These are phyloP conservation scores for Nothocercus nigrocapillus DNA, from an alignment of 2,113 vertebrate species.

Conservation along the genomic window DNA sequence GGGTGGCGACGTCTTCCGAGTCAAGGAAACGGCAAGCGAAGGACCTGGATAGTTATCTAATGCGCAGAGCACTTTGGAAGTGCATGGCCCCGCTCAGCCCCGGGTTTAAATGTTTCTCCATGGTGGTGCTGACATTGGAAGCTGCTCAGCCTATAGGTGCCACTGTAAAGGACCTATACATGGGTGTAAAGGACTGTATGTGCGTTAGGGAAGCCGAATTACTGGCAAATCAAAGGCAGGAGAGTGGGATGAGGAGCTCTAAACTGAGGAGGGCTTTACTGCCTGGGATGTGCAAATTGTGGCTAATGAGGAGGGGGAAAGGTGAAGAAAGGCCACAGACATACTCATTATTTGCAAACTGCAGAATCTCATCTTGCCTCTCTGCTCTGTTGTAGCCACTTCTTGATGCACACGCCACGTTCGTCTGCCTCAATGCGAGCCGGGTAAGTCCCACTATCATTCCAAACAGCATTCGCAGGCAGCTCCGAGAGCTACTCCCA, in stretches of 20 bases:
- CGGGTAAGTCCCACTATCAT: neutral
- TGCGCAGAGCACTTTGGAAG: neutral
- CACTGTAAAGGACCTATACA: neutral
- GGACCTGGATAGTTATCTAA: neutral
- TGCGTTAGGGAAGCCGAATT: neutral
- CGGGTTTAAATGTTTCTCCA: neutral
- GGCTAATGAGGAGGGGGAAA: neutral
- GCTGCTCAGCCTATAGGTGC: neutral
- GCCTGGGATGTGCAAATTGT: neutral
- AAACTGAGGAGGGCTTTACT: neutral
- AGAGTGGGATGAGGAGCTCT: neutral
- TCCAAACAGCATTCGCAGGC: neutral
- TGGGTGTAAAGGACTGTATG: too few relatives aligned
- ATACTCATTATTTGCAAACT: neutral
- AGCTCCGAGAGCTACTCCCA: neutral
- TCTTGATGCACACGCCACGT: neutral
- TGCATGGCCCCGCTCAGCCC: neutral
- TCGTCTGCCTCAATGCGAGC: neutral
- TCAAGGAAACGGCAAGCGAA: neutral
- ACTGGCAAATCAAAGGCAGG: neutral
- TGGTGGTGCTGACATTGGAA: neutral
- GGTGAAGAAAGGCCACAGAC: slow-evolving; percentile 13
- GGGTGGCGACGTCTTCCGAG: neutral
- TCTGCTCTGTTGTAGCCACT: neutral
- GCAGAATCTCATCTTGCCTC: neutral